Conservation (phyloP, 2,888 invertebrate genomes). For the Andricus curvator region DNA sequence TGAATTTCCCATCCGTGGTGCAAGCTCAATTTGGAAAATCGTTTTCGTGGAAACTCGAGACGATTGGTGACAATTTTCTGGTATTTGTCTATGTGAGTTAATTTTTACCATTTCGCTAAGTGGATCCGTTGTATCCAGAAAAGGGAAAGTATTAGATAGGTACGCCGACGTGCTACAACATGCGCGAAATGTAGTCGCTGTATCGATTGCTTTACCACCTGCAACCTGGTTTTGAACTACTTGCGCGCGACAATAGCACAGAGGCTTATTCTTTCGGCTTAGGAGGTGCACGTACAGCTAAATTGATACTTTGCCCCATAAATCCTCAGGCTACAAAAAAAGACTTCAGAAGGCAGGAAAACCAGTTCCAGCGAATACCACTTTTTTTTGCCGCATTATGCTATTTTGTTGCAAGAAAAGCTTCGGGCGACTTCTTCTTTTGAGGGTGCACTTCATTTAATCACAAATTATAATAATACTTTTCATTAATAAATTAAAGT, state of each 20-base stretch:
- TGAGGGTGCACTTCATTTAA: neutral
- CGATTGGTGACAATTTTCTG: neutral
- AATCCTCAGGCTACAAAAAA: neutral
- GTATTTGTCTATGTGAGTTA: neutral
- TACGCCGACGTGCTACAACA: conserved; percentile 20
- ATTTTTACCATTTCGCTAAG: neutral
- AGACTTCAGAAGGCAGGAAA: neutral
- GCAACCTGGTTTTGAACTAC: conserved; percentile 52
- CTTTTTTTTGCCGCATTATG: neutral
- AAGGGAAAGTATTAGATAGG: conserved; percentile 42
- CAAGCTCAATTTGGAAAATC: conserved; percentile 6
- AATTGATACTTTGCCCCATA: conserved; percentile 32
- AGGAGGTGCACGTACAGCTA: conserved; percentile 10
- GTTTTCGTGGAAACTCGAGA: neutral
- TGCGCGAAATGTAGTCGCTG: conserved; percentile 42
- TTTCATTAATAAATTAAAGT: neutral
- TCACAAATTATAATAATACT: neutral
- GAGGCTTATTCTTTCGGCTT: conserved; percentile 40
- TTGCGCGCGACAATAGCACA: conserved; percentile 47
- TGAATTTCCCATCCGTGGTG: neutral
- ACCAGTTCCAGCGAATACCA: neutral
- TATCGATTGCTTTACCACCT: conserved; percentile 50
- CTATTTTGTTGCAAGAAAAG: neutral
- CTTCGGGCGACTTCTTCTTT: neutral
- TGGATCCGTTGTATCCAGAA: conserved; percentile 22